phyloP scores from a whole-genome alignment of 2,113 vertebrate species.

The Macaca fascicularis region T2T-MFA8v1.1 NC_088388.1:35479001-35479500 shows the following conservation, averaged over 20 bases:
- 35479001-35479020: not conserved
- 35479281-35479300: conserved; percentile 60
- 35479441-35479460: not conserved
- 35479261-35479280: conserved; percentile 73
- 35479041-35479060: not conserved
- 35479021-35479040: not conserved
- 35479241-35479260: conserved; percentile 59
- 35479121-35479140: not conserved
- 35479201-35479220: conserved; percentile 72
- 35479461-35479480: not conserved
- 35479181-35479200: conserved; percentile 62
- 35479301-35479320: conserved; percentile 71
- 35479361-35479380: conserved; percentile 57
- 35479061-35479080: not conserved
- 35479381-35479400: conserved; percentile 57
- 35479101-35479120: not conserved
- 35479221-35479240: conserved; percentile 68
- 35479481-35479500: not conserved
- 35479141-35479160: not conserved
- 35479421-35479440: conserved; percentile 14
- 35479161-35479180: conserved; percentile 8
- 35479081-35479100: not conserved
- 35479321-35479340: conserved; percentile 61
- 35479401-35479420: conserved; percentile 53
- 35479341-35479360: conserved; percentile 69